These are phyloP conservation scores for Rutpela maculata DNA, from an alignment of 2,888 invertebrate genomes.

Conservation along the genomic window DNA sequence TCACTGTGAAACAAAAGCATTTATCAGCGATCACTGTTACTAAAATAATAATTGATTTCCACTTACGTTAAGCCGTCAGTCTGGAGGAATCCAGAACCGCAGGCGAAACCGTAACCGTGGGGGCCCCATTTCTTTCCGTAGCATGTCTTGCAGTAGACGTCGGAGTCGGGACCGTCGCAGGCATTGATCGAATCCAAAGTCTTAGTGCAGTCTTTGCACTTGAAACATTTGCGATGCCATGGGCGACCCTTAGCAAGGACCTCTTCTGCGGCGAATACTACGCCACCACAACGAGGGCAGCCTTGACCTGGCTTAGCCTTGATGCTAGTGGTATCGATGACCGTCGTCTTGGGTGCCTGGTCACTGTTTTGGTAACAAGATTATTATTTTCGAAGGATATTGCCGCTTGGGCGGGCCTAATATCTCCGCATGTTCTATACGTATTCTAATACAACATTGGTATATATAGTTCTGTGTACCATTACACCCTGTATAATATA, in stretches of 20 bases:
- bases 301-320: slow-evolving; percentile 90
- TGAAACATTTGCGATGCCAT: slow-evolving; percentile 96
- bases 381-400: not conserved
- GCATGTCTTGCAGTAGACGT: slow-evolving; percentile 97
- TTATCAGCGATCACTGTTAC: not conserved
- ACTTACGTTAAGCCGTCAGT: slow-evolving; percentile 92
- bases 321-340: slow-evolving; percentile 87
- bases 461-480: no score
- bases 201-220: slow-evolving; percentile 94
- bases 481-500: no score
- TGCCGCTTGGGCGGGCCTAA: not conserved
- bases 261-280: slow-evolving; percentile 95
- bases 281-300: slow-evolving; percentile 92
- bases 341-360: slow-evolving; percentile 84
- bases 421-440: not conserved
- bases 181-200: slow-evolving; percentile 96
- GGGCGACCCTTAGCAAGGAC: slow-evolving; percentile 92
- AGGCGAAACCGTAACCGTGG: slow-evolving; percentile 96
- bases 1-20: slow-evolving; percentile 77
- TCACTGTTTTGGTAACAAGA: slow-evolving; percentile 76
- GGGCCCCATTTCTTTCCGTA: slow-evolving; percentile 99
- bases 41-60: slow-evolving; percentile 1
- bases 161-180: slow-evolving; percentile 94
- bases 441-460: no score
- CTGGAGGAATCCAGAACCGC: slow-evolving; percentile 94